Evolutionary conservation across 2,888 invertebrate genomes (phyloP).

Genomic region (Galerucella calmariensis): DNA sequence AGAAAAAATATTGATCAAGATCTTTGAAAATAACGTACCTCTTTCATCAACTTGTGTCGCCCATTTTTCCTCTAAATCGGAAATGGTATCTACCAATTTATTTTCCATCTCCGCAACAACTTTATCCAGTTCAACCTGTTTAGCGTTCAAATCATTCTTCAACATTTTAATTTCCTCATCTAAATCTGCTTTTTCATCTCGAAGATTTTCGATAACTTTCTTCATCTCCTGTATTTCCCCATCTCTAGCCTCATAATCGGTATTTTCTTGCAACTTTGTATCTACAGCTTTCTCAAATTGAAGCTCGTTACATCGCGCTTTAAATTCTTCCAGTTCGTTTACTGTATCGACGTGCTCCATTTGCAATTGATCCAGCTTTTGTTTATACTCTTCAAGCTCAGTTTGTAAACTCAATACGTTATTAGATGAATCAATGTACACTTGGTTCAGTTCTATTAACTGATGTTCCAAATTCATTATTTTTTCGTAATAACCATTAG

Average conservation of each 20-base stretch:
- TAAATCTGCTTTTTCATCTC: constrained; percentile 33
- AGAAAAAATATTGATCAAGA: too few species aligned
- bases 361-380: constrained; percentile 39
- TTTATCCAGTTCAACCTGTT: constrained; percentile 38
- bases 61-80: constrained; percentile 53
- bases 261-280: not conserved
- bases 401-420: constrained; percentile 52
- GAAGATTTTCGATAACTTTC: constrained; percentile 36
- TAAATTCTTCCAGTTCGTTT: constrained; percentile 49
- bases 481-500: constrained; percentile 5
- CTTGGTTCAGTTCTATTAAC: constrained; percentile 18
- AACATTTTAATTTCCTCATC: constrained; percentile 41
- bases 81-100: constrained; percentile 47
- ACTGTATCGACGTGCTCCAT: constrained; percentile 49
- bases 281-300: constrained; percentile 6
- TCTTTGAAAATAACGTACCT: constrained; percentile 28
- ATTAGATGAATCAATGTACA: constrained; percentile 38
- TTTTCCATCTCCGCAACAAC: constrained; percentile 56
- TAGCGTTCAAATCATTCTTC: constrained; percentile 40
- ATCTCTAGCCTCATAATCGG: constrained; percentile 36
- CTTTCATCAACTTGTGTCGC: constrained; percentile 71
- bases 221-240: constrained; percentile 40
- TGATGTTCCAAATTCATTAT: constrained; percentile 23
- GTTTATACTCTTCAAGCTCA: constrained; percentile 43
- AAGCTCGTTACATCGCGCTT: constrained; percentile 48